Evolutionary conservation across 2,797 vertebrate genomes (phyloP), one percentile per base, ranked within the genome.

Genomic region (Malacoraja senta): DNA sequence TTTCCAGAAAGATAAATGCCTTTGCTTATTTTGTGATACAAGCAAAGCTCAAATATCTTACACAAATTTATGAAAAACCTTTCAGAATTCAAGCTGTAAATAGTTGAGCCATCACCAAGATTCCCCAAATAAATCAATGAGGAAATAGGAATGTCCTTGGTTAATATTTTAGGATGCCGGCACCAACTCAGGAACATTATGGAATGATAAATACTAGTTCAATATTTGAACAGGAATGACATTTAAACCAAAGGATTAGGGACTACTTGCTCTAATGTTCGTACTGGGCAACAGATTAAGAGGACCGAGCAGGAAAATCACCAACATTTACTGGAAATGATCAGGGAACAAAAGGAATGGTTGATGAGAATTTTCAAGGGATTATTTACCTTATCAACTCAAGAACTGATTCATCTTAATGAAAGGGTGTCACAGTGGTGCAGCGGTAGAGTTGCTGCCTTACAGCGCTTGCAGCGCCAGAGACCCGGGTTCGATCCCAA

Each of bases 391-490:
- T 7, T 88, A 63, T 32, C n/a, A 88, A 21, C 65, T 68, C 8
- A 68, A 32, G 84, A 88, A 63, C 32, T 88, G 68, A 35, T 88
- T 88, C 84, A 88, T 7, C 68, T 68, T 68, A 88, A 88, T 65
- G 61, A 32, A 53, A 6, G 44, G 44, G 44, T 0, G 3, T 53
- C 4, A 53, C 44, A 53, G 44, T 53, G 44, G 44, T 0, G 44
- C 4, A 6, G 44, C 44, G 44, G 4, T 53, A 53, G 44, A 53
- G 44, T 53, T 53, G 44, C 44, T 53, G 44, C 4, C 44, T 53
- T 53, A 53, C 44, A 53, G 44, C 0, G 44, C 44, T 53, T 53
- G 44, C 44, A 53, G 44, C 44, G 44, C 44, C 44, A 53, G 44
- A 53, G 44, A 53, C 44, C 44, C 44, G 44, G 44, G 44, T 53